Percentiles rank a stretch among this genome's conserved stretches.
Evolutionary conservation across 1,140 invertebrate genomes (phyloP).

Genomic region (Penaeus indicus): DNA sequence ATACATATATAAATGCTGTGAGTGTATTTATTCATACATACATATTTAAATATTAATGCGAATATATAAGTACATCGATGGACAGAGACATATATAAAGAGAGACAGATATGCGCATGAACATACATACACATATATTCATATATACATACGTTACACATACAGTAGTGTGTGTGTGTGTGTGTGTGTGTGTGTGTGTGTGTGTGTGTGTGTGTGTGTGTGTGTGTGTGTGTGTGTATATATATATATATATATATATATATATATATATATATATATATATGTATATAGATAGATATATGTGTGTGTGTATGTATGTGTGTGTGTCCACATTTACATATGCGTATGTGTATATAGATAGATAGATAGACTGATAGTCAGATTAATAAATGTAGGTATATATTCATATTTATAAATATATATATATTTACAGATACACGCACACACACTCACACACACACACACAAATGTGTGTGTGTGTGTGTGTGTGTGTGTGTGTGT

Average conservation of each 20-base stretch:
- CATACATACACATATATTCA: not conserved
- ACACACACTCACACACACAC: not conserved
- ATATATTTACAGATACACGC: no score
- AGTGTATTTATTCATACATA: not conserved
- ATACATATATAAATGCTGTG: not conserved
- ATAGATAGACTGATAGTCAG: no score
- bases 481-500: not conserved
- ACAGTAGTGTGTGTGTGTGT: not conserved
- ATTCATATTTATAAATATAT: no score
- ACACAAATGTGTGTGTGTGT: not conserved
- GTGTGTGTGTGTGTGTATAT: not conserved
- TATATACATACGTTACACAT: conserved; percentile 11
- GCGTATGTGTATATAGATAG: no score
- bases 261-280: no score
- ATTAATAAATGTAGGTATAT: no score
- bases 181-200: no score
- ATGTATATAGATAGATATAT: no score
- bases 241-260: not conserved
- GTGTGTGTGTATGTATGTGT: no score
- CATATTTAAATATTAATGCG: not conserved
- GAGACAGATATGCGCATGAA: not conserved
- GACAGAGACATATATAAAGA: not conserved
- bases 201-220: not conserved
- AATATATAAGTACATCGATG: not conserved
- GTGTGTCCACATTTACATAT: no score